Evolutionary conservation across 1,140 invertebrate genomes (phyloP), one percentile per base, ranked within the genome.

Genomic region (Drosophila orosa): DNA sequence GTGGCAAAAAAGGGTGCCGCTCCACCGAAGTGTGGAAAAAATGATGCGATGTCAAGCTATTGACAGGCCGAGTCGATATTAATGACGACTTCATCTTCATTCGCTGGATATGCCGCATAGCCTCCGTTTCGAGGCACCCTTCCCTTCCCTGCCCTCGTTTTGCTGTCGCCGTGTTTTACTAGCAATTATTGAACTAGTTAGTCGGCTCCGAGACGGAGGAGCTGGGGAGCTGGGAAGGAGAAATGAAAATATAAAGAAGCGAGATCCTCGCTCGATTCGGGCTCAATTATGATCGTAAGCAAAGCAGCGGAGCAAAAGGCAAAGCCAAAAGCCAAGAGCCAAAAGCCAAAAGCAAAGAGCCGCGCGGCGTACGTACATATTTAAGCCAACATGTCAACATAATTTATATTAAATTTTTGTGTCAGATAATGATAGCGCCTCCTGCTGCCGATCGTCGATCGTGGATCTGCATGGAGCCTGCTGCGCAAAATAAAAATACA

Each of bases 361-460:
- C 58, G 27, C 63, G 42, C 33, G 55, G 42, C 67, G 22, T 56
- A 78, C 71, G 54, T 74, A 60, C 80, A 84, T 84, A 83, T 90
- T 90, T 87, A 89, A 87, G 82, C 87, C 87, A 79, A 87, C 80
- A 90, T 90, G 87, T 90, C 87, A 90, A 90, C 87, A 90, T 90
- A 90, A 90, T 90, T 90, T 91, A 90, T 90, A 90, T 90, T 90
- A 90, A 90, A 87, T 87, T 90, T 90, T 79, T 87, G 83, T 84
- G 83, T 90, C 87, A 90, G 87, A 90, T 87, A 90, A 90, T 90
- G 87, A 90, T 90, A 90, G 89, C 87, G 87, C 80, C 83, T 82
- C 39, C 44, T 76, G 75, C 75, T 81, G 82, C 65, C 65, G 60
- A 63, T 63, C 48, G 48, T 35, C 59, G 25, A 57, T 31, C 45